Conservation (phyloP, 2,113 vertebrate genomes). For the Todiramphus chloris region DNA sequence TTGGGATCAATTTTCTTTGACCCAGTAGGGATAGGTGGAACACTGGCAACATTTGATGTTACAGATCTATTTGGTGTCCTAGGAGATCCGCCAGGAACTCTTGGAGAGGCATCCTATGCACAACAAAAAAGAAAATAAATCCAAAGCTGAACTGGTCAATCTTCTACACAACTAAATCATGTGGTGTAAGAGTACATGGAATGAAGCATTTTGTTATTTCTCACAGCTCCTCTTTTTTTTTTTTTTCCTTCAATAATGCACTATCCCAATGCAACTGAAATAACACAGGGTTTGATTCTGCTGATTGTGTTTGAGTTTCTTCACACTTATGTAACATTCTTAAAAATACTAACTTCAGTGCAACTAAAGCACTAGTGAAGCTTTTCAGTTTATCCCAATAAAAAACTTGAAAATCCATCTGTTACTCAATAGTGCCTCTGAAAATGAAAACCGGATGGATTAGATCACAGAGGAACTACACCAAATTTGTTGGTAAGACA, state of each 20-base stretch:
- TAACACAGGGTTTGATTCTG: not conserved
- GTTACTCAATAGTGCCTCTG: not conserved
- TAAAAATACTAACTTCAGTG: not conserved
- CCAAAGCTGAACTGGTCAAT: not conserved
- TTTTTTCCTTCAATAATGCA: not conserved
- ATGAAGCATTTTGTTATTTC: not conserved
- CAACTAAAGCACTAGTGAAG: not conserved
- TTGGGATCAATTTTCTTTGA: constrained; percentile 86
- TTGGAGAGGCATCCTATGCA: constrained; percentile 85
- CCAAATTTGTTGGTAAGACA: not conserved
- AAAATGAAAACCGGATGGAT: not conserved
- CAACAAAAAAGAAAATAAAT: not conserved
- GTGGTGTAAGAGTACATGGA: not conserved
- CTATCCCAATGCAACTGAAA: not conserved
- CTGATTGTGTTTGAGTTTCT: not conserved
- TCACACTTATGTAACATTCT: not conserved
- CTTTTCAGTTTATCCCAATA: not conserved
- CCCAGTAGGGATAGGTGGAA: constrained; percentile 90
- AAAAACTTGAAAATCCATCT: not conserved
- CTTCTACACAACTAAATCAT: not conserved
- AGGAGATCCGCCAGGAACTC: constrained; percentile 91
- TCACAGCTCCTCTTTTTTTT: not conserved
- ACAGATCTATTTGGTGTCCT: constrained; percentile 91
- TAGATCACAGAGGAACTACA: not conserved
- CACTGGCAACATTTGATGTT: constrained; percentile 89